Conservation (phyloP, 1,140 invertebrate species). For the Zaprionus ghesquierei region DNA sequence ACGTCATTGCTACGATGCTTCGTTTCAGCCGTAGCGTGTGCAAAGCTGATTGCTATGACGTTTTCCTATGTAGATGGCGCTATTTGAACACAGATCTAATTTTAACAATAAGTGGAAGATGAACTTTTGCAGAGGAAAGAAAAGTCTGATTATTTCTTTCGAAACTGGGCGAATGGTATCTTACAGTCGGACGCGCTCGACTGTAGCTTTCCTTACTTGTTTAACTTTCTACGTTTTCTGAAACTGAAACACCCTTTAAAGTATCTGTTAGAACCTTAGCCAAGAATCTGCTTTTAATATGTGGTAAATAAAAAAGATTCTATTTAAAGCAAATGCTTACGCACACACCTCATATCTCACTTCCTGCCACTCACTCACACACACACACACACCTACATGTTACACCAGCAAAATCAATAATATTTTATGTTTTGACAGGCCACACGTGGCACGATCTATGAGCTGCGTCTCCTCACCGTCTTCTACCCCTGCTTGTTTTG, state of each 20-base stretch:
- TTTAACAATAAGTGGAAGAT: too few species aligned
- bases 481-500: conserved; percentile 17
- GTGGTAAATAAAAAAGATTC: neutral
- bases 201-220: too few species aligned
- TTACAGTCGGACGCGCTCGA: too few species aligned
- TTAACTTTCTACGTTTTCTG: too few species aligned
- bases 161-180: too few species aligned
- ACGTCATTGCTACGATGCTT: too few species aligned
- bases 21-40: too few species aligned
- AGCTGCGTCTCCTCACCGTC: neutral
- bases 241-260: neutral
- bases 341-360: neutral
- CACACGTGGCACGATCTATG: conserved; percentile 8
- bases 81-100: too few species aligned
- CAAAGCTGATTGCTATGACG: too few species aligned
- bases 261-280: neutral
- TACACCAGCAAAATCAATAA: conserved; percentile 48
- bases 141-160: too few species aligned
- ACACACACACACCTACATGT: conserved; percentile 11
- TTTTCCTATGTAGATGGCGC: too few species aligned
- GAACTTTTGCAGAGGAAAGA: too few species aligned
- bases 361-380: neutral
- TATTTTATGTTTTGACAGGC: conserved; percentile 24
- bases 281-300: neutral
- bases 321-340: conserved; percentile 12